These are phyloP conservation scores for Lithobates pipiens DNA, from an alignment of 2,797 vertebrate genomes.

Conservation along the genomic window DNA sequence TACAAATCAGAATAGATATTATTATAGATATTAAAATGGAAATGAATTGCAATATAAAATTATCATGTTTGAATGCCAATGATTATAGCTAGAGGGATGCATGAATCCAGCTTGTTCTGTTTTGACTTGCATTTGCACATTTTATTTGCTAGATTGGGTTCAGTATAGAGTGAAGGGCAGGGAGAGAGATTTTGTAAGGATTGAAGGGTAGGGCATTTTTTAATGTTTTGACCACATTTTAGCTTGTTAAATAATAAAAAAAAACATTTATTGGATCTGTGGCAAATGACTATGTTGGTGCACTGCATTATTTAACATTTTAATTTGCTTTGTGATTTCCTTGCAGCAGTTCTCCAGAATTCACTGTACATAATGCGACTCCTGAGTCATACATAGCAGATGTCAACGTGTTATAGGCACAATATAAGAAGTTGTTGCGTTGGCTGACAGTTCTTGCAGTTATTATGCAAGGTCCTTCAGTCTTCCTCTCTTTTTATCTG, in stretches of 20 bases:
- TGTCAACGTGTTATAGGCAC: conserved; percentile 13
- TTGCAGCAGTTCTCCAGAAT: conserved; percentile 1
- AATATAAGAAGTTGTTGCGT: neutral
- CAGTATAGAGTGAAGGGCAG: conserved; percentile 28
- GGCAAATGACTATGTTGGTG: conserved; percentile 5
- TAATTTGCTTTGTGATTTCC: conserved; percentile 8
- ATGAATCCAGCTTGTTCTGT: conserved; percentile 42
- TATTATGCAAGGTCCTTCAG: neutral
- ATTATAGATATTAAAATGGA: neutral
- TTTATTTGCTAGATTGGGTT: conserved; percentile 43
- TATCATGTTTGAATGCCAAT: neutral
- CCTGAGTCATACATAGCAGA: conserved; percentile 10
- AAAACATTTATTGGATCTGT: conserved; percentile 23
- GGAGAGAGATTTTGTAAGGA: conserved; percentile 34
- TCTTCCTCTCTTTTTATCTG: neutral
- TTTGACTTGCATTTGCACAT: conserved; percentile 5
- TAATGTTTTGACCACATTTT: conserved; percentile 34
- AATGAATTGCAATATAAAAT: neutral
- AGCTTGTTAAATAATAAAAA: conserved; percentile 38
- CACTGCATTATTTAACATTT: conserved; percentile 14
- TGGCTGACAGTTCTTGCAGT: conserved; percentile 6
- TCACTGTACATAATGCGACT: conserved; percentile 2
- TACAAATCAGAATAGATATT: conserved; percentile 20
- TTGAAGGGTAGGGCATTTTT: conserved; percentile 25
- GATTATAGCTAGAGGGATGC: conserved; percentile 32